These are phyloP conservation scores for Chionis minor DNA, from an alignment of 2,113 vertebrate genomes.

Conservation along the genomic window DNA sequence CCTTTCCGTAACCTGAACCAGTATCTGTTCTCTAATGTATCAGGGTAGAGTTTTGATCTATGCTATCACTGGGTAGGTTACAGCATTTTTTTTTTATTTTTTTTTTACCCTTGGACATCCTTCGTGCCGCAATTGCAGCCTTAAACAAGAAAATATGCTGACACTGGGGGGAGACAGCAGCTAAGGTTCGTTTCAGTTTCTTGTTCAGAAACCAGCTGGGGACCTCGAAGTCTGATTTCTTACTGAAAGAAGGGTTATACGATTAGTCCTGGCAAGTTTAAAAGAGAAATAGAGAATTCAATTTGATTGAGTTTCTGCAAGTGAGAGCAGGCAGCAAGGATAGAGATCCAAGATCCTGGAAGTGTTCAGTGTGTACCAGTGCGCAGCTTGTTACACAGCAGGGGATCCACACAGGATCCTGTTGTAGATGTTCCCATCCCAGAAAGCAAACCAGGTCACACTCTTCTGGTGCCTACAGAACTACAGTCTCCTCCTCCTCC, in stretches of 20 bases:
- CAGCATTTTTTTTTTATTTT: neutral
- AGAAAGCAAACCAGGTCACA: neutral
- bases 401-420: neutral
- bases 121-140: neutral
- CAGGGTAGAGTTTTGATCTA: neutral
- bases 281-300: neutral
- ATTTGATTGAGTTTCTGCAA: neutral
- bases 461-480: neutral
- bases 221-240: neutral
- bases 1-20: neutral
- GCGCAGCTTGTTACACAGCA: neutral
- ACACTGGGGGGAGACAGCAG: constrained; percentile 58
- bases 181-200: constrained; percentile 15
- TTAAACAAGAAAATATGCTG: neutral
- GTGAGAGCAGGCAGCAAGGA: neutral
- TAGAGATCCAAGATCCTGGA: neutral
- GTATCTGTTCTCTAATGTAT: neutral
- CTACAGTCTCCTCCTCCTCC: neutral
- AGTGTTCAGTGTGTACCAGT: neutral
- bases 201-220: neutral
- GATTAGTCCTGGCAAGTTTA: neutral
- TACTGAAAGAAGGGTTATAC: neutral
- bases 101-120: neutral
- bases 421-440: neutral
- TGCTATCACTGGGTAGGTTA: neutral